A percentile compares a stretch with the other conserved stretches of the same genome.
These are phyloP conservation scores for Episyrphus balteatus DNA, from an alignment of 1,140 invertebrate genomes.

Conservation along the genomic window DNA sequence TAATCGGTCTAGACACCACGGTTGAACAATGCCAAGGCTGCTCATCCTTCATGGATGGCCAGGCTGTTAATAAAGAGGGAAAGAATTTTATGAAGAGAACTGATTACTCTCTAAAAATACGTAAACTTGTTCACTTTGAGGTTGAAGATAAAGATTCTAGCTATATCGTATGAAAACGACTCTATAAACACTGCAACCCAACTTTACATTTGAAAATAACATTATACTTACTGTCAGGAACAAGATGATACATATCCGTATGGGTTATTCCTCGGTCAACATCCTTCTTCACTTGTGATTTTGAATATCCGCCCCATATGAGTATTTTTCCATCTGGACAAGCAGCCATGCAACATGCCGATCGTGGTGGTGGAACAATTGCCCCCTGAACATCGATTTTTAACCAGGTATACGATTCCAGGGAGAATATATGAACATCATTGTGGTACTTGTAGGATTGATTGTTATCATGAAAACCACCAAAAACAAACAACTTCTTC, in stretches of 20 bases:
- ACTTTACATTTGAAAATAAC: no score
- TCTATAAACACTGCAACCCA: no score
- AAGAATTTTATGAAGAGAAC: no score
- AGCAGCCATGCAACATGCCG: constrained; percentile 58
- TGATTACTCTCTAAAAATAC: no score
- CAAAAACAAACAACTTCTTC: constrained; percentile 79
- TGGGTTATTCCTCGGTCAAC: constrained; percentile 70
- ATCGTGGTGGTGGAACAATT: constrained; percentile 54
- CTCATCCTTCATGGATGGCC: no score
- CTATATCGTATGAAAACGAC: no score
- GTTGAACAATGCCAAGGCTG: no score
- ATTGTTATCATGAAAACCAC: constrained; percentile 83
- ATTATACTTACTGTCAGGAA: constrained; percentile 53
- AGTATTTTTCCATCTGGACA: constrained; percentile 53
- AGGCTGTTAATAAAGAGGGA: no score
- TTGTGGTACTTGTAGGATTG: constrained; percentile 84
- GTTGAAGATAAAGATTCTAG: no score
- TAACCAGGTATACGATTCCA: constrained; percentile 69
- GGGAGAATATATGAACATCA: constrained; percentile 73
- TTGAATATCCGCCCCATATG: constrained; percentile 81
- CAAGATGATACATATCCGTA: constrained; percentile 69
- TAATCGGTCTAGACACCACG: no score
- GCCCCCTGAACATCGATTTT: constrained; percentile 57
- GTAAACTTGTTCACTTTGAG: no score
- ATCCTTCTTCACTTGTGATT: constrained; percentile 66